phyloP scores from a whole-genome alignment of 1,140 invertebrate species.

The Dolichoris vasculosae region DNA sequence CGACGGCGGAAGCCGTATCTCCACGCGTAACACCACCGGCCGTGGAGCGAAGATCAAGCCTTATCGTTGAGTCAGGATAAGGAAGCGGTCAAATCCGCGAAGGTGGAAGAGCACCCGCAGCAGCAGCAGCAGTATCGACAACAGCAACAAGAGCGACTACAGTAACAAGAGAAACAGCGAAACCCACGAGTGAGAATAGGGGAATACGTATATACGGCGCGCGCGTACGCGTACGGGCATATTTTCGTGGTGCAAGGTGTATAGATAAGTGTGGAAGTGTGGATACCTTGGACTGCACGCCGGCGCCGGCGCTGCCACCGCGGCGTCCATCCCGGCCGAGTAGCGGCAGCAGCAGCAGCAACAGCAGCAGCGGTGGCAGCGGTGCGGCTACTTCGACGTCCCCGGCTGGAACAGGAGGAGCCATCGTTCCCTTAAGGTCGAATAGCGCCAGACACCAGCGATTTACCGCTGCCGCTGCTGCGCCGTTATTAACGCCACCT shows the following conservation, averaged over 20 bases:
- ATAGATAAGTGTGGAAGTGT: conserved; percentile 69
- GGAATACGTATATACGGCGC: neutral
- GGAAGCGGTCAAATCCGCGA: neutral
- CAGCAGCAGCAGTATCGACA: conserved; percentile 23
- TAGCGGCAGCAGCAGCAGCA: conserved; percentile 60
- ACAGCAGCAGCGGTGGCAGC: conserved; percentile 59
- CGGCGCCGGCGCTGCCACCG: conserved; percentile 74
- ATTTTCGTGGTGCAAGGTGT: conserved; percentile 64
- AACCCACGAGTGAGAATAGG: conserved; percentile 27
- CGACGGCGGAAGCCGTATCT: conserved; percentile 6
- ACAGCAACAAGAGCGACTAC: conserved; percentile 16
- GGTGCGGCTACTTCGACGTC: conserved; percentile 44
- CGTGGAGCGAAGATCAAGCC: neutral
- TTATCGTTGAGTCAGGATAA: neutral
- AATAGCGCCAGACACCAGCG: conserved; percentile 36
- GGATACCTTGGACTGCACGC: conserved; percentile 73
- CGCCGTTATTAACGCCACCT: conserved; percentile 69
- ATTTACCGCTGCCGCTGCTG: conserved; percentile 54
- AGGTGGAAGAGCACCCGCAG: neutral
- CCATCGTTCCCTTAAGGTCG: neutral
- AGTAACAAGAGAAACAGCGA: conserved; percentile 2
- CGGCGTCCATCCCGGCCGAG: conserved; percentile 73
- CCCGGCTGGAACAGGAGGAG: conserved; percentile 25
- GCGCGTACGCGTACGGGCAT: conserved; percentile 1
- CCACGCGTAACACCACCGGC: conserved; percentile 21